phyloP scores from a whole-genome alignment of 2,888 invertebrate genomes.

The Gymnocheta viridis region DNA sequence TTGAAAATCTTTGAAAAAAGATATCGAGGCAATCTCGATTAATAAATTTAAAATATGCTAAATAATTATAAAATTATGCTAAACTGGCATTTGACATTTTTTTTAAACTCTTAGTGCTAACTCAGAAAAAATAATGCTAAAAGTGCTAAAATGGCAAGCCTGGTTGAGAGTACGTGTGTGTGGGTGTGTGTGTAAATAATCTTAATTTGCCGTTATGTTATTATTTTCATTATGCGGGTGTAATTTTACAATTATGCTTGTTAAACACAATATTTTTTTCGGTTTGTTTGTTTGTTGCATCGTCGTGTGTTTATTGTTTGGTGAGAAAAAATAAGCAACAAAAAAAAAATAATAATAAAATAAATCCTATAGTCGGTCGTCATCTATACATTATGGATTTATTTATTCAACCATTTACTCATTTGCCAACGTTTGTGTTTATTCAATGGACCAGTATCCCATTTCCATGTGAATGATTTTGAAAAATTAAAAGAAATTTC shows the following conservation, averaged over 20 bases:
- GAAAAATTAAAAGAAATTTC: constrained; percentile 15
- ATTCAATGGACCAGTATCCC: constrained; percentile 65
- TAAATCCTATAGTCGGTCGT: too few species aligned
- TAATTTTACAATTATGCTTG: constrained; percentile 68
- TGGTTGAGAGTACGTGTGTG: neutral
- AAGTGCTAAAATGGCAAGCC: neutral
- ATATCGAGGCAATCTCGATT: too few species aligned
- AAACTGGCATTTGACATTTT: too few species aligned
- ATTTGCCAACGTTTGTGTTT: constrained; percentile 54
- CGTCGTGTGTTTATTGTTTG: constrained; percentile 35
- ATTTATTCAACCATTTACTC: constrained; percentile 51
- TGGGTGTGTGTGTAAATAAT: neutral
- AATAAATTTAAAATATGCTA: too few species aligned
- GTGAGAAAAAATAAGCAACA: constrained; percentile 39
- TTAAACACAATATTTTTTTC: constrained; percentile 39
- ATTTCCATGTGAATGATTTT: constrained; percentile 63
- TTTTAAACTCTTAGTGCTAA: too few species aligned
- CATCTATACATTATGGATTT: constrained; percentile 51
- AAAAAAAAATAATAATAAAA: constrained; percentile 53
- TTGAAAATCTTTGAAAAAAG: too few species aligned
- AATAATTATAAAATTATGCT: too few species aligned
- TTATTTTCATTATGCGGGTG: constrained; percentile 63
- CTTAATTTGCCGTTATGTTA: constrained; percentile 44
- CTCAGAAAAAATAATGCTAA: too few species aligned
- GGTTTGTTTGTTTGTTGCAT: neutral